Conservation (phyloP, 2,797 vertebrate genomes). For the Taenioides sp. region DNA sequence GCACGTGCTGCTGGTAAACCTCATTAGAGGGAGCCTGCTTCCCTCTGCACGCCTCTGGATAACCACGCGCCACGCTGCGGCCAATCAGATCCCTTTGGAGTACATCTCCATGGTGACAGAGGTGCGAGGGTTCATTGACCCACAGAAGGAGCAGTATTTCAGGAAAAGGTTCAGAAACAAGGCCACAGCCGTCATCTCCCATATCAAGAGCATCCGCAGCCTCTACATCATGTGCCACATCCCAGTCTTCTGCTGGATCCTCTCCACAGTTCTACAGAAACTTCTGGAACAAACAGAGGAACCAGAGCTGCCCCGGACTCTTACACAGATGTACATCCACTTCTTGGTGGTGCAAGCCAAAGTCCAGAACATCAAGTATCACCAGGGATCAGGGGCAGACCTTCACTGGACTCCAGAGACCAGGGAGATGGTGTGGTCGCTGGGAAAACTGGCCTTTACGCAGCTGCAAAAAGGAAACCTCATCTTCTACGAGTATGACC, state of each 20-base stretch:
- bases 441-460: constrained; percentile 1
- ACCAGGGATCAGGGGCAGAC: neutral
- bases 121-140: constrained; percentile 4
- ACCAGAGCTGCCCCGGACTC: constrained; percentile 18
- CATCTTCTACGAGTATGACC: constrained; percentile 17
- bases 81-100: constrained; percentile 16
- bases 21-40: constrained; percentile 3
- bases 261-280: neutral
- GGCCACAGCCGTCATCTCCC: neutral
- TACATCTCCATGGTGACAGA: constrained; percentile 10
- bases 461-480: constrained; percentile 2
- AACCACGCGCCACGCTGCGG: constrained; percentile 13
- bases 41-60: constrained; percentile 13
- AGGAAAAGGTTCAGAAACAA: constrained; percentile 9
- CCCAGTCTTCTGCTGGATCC: constrained; percentile 19
- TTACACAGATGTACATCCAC: constrained; percentile 22
- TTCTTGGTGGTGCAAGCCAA: constrained; percentile 9
- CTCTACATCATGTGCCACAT: constrained; percentile 8
- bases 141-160: constrained; percentile 8
- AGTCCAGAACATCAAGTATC: neutral
- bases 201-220: constrained; percentile 4
- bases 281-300: neutral
- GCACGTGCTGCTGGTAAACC: constrained; percentile 14
- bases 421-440: neutral
- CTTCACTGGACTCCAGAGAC: neutral